Percentiles rank a stretch among this genome's conserved stretches.
These are phyloP conservation scores for Pampusana beccarii DNA, from an alignment of 2,113 vertebrate species.

Conservation along the genomic window DNA sequence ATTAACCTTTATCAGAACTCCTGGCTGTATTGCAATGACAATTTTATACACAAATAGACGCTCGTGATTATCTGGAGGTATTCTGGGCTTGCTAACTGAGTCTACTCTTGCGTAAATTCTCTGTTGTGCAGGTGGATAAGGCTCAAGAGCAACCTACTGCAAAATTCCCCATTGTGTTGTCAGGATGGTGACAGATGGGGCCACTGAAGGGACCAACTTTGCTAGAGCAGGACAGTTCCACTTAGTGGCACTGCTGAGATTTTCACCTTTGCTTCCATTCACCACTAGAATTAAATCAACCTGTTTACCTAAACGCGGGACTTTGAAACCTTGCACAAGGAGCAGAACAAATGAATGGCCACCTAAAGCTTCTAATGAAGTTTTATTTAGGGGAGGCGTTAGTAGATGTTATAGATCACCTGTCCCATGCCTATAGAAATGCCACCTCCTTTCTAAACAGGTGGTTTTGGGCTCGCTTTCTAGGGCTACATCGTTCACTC, in stretches of 20 bases:
- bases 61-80: neutral
- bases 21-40: neutral
- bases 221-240: neutral
- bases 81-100: neutral
- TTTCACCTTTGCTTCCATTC: neutral
- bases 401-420: neutral
- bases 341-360: neutral
- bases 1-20: slow-evolving; percentile 65
- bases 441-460: neutral
- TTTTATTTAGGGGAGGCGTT: neutral
- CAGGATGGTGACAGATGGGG: neutral
- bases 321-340: neutral
- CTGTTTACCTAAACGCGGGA: neutral
- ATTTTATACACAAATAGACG: slow-evolving; percentile 9
- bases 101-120: neutral
- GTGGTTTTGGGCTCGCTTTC: neutral
- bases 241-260: neutral
- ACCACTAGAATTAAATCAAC: neutral
- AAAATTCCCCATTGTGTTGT: neutral
- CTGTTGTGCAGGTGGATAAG: neutral
- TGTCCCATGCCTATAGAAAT: neutral
- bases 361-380: neutral
- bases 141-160: neutral
- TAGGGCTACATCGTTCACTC: neutral
- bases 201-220: neutral